These are phyloP conservation scores for Brenthis ino DNA, from an alignment of 2,888 invertebrate genomes.

Conservation along the genomic window DNA sequence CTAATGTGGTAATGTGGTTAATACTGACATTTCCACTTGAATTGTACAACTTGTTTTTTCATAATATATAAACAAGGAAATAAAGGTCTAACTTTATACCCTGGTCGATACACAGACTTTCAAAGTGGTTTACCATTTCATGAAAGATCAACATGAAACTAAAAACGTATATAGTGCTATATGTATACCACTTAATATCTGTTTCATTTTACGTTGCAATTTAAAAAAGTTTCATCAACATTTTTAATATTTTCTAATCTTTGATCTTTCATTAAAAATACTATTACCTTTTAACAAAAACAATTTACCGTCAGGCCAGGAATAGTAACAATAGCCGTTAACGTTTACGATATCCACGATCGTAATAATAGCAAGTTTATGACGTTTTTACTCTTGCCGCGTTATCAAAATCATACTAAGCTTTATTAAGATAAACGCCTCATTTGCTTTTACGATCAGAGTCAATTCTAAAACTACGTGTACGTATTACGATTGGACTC, in stretches of 20 bases:
- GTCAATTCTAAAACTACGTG: slow-evolving; percentile 15
- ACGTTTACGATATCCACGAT: slow-evolving; percentile 45
- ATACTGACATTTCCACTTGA: slow-evolving; percentile 25
- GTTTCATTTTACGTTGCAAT: not conserved
- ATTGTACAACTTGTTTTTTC: slow-evolving; percentile 2
- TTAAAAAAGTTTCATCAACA: slow-evolving; percentile 5
- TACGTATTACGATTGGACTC: slow-evolving; percentile 2
- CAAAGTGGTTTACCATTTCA: not conserved
- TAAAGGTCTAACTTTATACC: not conserved
- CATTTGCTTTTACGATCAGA: slow-evolving; percentile 44
- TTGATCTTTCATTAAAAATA: slow-evolving; percentile 35
- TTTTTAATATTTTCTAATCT: slow-evolving; percentile 11
- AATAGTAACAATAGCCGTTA: slow-evolving; percentile 48
- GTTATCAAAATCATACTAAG: slow-evolving; percentile 44
- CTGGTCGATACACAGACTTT: not conserved
- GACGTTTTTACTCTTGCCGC: slow-evolving; percentile 44
- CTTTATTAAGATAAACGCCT: slow-evolving; percentile 44
- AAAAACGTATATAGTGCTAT: not conserved
- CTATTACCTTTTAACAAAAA: slow-evolving; percentile 37
- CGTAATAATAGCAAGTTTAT: slow-evolving; percentile 49
- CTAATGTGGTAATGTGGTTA: slow-evolving; percentile 34
- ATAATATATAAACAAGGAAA: not conserved
- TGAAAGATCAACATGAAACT: too few relatives aligned
- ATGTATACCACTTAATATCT: not conserved
- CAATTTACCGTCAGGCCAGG: slow-evolving; percentile 43